Conservation (phyloP, 2,888 invertebrate species). For the Ariolimax columbianus region DNA sequence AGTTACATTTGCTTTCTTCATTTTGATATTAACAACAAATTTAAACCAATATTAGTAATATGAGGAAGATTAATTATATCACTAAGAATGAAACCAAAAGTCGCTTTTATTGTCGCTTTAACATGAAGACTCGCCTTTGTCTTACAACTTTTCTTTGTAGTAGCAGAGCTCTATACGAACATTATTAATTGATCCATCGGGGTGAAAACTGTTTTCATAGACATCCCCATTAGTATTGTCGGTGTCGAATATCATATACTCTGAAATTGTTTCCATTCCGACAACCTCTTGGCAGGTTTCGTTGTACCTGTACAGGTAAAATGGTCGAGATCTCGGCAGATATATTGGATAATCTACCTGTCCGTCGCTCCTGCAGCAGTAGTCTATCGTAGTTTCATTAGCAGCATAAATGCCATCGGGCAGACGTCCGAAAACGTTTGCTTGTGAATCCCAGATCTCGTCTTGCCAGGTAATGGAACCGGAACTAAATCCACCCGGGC, state of each 20-base stretch:
- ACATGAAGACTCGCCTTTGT: background rate
- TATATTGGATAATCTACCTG: background rate
- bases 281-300: slow-evolving; percentile 33
- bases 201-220: slow-evolving; percentile 18
- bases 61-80: background rate
- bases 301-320: slow-evolving; percentile 33
- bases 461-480: slow-evolving; percentile 30
- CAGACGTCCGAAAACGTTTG: background rate
- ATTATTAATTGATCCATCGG: slow-evolving; percentile 30
- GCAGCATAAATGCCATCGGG: background rate
- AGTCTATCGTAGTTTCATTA: background rate
- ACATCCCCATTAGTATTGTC: slow-evolving; percentile 9
- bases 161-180: slow-evolving; percentile 34
- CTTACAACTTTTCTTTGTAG: background rate
- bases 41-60: no score
- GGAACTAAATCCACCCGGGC: slow-evolving; percentile 24
- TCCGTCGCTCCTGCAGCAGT: slow-evolving; percentile 40
- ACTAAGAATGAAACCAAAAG: no score
- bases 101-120: background rate
- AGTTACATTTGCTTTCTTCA: no score
- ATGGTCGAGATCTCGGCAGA: slow-evolving; percentile 25
- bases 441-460: background rate
- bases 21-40: no score
- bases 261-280: background rate
- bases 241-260: slow-evolving; percentile 31